A percentile compares a stretch with the other conserved stretches of the same genome.
These are phyloP conservation scores for Micronycteris hirsuta DNA, from an alignment of 2,113 vertebrate species.

Conservation along the genomic window DNA sequence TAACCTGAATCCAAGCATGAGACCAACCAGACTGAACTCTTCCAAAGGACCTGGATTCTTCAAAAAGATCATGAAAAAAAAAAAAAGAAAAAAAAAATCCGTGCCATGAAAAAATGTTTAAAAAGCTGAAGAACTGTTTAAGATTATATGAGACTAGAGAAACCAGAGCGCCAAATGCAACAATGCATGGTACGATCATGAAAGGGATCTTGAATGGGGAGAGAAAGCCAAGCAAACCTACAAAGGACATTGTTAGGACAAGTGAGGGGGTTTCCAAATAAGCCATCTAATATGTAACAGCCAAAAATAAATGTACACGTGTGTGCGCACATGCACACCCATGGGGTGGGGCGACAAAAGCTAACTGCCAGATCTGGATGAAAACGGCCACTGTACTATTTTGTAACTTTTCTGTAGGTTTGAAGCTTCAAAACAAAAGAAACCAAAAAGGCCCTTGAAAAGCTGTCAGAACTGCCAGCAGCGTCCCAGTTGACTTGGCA, in stretches of 20 bases:
- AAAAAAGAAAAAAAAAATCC: neutral
- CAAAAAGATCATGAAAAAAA: neutral
- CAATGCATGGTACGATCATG: neutral
- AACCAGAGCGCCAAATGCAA: neutral
- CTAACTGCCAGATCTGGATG: neutral
- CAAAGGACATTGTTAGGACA: neutral
- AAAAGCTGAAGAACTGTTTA: neutral
- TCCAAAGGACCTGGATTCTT: neutral
- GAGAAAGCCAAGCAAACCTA: neutral
- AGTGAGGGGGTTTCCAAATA: neutral
- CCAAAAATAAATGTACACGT: neutral
- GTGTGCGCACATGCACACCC: rapidly evolving
- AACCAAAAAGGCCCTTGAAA: neutral
- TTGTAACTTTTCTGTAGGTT: neutral
- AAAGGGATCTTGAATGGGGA: neutral
- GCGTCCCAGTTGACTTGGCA: neutral
- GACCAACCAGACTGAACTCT: neutral
- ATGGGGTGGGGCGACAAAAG: neutral
- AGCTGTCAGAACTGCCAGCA: neutral
- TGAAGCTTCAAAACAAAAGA: neutral
- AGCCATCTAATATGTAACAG: neutral
- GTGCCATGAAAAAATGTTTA: neutral
- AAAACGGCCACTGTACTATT: neutral
- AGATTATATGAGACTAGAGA: neutral
- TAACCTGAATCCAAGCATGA: neutral